Percentiles rank a stretch among this genome's conserved stretches.
These are phyloP conservation scores for Oncorhynchus clarkii DNA, from an alignment of 2,113 vertebrate species.

Conservation along the genomic window DNA sequence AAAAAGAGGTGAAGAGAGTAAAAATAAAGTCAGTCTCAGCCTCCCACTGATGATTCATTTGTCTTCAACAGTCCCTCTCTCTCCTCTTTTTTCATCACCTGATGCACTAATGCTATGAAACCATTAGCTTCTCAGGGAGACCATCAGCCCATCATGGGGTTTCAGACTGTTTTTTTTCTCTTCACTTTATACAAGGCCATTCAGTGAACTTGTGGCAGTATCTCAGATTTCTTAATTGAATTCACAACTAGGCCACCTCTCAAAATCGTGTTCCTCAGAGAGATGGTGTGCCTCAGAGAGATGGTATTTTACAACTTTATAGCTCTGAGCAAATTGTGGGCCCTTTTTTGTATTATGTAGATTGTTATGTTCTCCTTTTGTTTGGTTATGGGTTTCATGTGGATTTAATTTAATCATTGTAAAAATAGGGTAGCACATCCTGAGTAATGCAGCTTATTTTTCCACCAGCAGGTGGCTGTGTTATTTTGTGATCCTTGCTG, in stretches of 20 bases:
- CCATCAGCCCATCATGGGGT: neutral
- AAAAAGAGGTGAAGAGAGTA: neutral
- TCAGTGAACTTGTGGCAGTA: neutral
- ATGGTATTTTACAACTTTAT: neutral
- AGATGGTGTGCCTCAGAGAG: neutral
- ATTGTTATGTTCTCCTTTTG: neutral
- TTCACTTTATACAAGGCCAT: neutral
- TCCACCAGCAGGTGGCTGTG: conserved; percentile 15
- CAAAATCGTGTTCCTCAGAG: neutral
- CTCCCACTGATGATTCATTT: neutral
- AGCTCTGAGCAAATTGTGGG: neutral
- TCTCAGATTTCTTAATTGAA: neutral
- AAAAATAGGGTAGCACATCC: too few relatives aligned
- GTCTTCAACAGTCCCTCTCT: neutral
- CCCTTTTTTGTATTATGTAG: too few relatives aligned
- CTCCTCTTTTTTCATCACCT: conserved; percentile 10
- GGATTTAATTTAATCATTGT: too few relatives aligned
- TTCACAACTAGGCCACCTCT: neutral
- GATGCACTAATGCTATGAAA: conserved; percentile 12
- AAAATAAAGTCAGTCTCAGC: neutral
- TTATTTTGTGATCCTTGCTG: neutral
- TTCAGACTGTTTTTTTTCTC: neutral
- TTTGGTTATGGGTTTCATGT: neutral
- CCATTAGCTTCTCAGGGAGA: neutral
- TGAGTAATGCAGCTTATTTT: too few relatives aligned